Evolutionary conservation across 2,113 vertebrate genomes (phyloP).

Genomic region (Rhynchopsitta pachyrhyncha): DNA sequence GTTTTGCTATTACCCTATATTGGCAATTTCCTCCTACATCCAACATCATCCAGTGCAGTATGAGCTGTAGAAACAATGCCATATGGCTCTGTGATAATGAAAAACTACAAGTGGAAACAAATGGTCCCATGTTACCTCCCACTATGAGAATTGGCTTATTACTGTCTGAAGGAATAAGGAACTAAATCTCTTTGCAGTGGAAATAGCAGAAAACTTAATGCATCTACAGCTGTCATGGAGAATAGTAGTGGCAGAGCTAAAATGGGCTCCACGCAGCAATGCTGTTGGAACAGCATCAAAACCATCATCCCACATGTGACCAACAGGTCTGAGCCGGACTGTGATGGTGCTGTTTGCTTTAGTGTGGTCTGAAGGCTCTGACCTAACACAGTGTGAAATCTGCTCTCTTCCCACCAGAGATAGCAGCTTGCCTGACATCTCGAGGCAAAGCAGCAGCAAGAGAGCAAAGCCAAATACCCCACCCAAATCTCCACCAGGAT

Average conservation of each 20-base stretch:
- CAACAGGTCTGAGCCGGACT: not conserved
- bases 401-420: not conserved
- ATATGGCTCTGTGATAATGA: not conserved
- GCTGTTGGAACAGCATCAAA: not conserved
- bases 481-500: not conserved
- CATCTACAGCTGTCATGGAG: not conserved
- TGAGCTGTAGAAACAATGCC: not conserved
- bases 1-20: not conserved
- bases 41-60: not conserved
- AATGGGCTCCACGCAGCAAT: not conserved
- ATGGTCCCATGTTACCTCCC: constrained; percentile 13
- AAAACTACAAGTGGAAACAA: not conserved
- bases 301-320: not conserved
- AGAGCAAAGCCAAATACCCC: not conserved
- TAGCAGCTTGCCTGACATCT: not conserved
- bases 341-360: not conserved
- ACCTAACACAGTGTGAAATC: not conserved
- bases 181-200: not conserved
- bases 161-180: not conserved
- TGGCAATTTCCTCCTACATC: not conserved
- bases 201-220: not conserved
- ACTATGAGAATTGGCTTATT: not conserved
- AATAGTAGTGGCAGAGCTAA: not conserved
- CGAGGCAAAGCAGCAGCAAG: not conserved
- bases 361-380: not conserved